Base-by-base conservation (phyloP, 2,797 vertebrate genomes). In the Amblyopsis hoosieri region DNA sequence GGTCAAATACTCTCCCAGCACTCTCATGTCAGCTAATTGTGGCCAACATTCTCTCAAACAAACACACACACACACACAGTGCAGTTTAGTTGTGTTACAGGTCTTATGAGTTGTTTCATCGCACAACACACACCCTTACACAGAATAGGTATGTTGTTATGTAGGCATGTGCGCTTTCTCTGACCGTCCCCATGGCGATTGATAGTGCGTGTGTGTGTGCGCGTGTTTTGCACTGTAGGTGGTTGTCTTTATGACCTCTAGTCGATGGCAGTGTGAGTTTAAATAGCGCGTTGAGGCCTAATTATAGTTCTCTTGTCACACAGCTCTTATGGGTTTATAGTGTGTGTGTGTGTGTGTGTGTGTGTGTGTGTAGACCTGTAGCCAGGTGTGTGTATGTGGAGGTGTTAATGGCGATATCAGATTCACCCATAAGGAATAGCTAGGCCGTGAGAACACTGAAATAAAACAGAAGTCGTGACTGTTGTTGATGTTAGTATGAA, bases 241-340 rank as follows among this genome's bases (percentile, higher is more conserved):
- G 84, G 85, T 80, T 86, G 81, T 85, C 78, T 80, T 76, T 50
- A 75, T 90, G 90, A 91, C 91, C 90, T 87, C 81, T 79, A 68
- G 62, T 87, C 83, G 84, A 88, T 80, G 82, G 77, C 77, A 72
- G 84, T 74, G 80, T 79, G 74, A 87, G 76, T 90, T 92, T 90
- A 91, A 92, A 90, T 78, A 83, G 88, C 67, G 66, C 87, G 42
- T 74, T 58, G 89, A 90, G 90, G 84, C 88, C 88, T 91, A 90
- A 92, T 93, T 93, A 92, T 87, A 89, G 84, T 80, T 54, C 79
- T 86, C 78, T 72, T 77, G 78, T 87, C 85, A 78, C 79, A 75
- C 69, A 79, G 65, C 64, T 60, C 66, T 80, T 64, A 78, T 66
- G 72, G 8, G 78, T 90, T 88, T 89, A 87, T 84, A 73, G 60